phyloP scores from a whole-genome alignment of 2,113 vertebrate genomes.

The Cyanocitta stelleri region DNA sequence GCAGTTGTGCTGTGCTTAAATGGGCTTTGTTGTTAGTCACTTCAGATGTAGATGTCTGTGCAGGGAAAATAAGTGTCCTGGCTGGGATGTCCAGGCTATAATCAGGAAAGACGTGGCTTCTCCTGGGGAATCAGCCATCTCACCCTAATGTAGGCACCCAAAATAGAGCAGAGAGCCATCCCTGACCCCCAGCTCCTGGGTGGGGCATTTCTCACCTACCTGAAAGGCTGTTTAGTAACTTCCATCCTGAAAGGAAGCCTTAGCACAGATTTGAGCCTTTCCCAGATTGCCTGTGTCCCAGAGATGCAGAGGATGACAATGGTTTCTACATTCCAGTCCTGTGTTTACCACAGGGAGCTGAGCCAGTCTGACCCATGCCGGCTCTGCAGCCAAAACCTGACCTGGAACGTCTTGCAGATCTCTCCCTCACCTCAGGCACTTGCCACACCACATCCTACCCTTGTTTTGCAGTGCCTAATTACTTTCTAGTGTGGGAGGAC shows the following conservation, averaged over 20 bases:
- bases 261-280: not conserved
- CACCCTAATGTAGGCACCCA: not conserved
- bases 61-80: not conserved
- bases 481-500: slow-evolving; percentile 35
- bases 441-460: not conserved
- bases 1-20: not conserved
- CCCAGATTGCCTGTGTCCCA: not conserved
- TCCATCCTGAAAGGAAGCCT: not conserved
- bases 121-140: not conserved
- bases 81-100: not conserved
- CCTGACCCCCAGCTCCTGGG: not conserved
- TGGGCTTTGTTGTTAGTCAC: not conserved
- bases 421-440: not conserved
- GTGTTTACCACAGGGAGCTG: not conserved
- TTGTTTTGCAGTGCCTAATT: slow-evolving; percentile 4
- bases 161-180: not conserved
- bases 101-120: not conserved
- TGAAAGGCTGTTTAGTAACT: not conserved
- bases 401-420: not conserved
- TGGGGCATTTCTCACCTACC: not conserved
- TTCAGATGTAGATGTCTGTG: not conserved
- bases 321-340: not conserved
- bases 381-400: not conserved
- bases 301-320: not conserved
- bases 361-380: not conserved